Conservation (phyloP, 2,113 vertebrate genomes). For the Carassius auratus region DNA sequence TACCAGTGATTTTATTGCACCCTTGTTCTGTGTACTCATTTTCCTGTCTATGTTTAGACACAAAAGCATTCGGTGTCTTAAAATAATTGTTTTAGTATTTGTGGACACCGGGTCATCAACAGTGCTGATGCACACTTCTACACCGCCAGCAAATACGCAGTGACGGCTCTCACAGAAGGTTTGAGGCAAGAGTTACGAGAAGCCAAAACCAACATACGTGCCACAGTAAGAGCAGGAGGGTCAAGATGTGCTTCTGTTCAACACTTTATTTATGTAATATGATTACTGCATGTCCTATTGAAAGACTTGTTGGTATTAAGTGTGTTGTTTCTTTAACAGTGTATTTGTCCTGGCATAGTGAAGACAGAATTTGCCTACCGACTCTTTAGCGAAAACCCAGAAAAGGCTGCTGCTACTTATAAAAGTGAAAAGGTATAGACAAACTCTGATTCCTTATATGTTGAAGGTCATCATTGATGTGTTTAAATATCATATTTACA, state of each 20-base stretch:
- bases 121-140: slow-evolving; percentile 81
- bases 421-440: slow-evolving; percentile 76
- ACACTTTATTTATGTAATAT: neutral
- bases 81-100: slow-evolving; percentile 76
- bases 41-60: neutral
- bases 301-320: neutral
- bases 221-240: slow-evolving; percentile 77
- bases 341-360: slow-evolving; percentile 84
- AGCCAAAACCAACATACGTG: slow-evolving; percentile 84
- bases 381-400: slow-evolving; percentile 73
- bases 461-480: neutral
- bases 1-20: slow-evolving; percentile 52
- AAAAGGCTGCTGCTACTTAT: slow-evolving; percentile 80
- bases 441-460: neutral
- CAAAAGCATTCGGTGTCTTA: neutral
- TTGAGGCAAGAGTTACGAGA: slow-evolving; percentile 86
- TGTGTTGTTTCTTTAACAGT: slow-evolving; percentile 67
- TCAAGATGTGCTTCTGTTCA: neutral
- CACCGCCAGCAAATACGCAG: slow-evolving; percentile 84
- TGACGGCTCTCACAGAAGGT: slow-evolving; percentile 86
- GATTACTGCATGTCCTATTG: neutral
- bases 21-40: neutral
- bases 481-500: slow-evolving; percentile 52
- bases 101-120: slow-evolving; percentile 78
- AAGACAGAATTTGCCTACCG: slow-evolving; percentile 83